Evolutionary conservation across 2,888 invertebrate species (phyloP).

Genomic region (Tricholauxania praeusta): DNA sequence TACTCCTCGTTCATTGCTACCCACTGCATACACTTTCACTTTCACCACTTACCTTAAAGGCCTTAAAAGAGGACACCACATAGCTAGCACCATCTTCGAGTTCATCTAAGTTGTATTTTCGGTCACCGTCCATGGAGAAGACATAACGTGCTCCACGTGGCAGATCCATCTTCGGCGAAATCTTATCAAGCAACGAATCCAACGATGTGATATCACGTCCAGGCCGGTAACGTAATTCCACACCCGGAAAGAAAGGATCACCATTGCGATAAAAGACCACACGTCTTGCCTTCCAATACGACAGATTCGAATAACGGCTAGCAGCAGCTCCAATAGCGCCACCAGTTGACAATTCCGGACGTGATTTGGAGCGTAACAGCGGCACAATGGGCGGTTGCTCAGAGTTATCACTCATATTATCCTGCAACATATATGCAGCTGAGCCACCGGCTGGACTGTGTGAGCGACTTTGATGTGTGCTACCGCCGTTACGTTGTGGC

Average conservation of each 20-base stretch:
- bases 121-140: conserved; percentile 91
- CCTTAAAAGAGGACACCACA: conserved; percentile 92
- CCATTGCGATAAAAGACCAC: conserved; percentile 95
- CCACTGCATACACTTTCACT: background rate
- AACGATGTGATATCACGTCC: conserved; percentile 88
- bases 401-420: conserved; percentile 74
- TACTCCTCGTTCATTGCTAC: background rate
- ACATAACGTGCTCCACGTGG: conserved; percentile 91
- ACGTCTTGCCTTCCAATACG: conserved; percentile 88
- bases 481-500: conserved; percentile 59
- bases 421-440: conserved; percentile 50
- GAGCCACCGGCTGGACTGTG: conserved; percentile 40
- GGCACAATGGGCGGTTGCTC: conserved; percentile 68
- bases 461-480: conserved; percentile 36
- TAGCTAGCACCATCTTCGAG: conserved; percentile 92
- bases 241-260: conserved; percentile 90
- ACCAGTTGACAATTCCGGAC: conserved; percentile 65
- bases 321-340: conserved; percentile 71
- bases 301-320: conserved; percentile 80
- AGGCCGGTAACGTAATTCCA: conserved; percentile 89
- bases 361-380: conserved; percentile 66
- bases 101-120: conserved; percentile 86
- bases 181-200: conserved; percentile 86
- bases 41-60: conserved; percentile 81
- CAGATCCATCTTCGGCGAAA: conserved; percentile 88